phyloP scores from a whole-genome alignment of 1,140 invertebrate genomes.

The Paraescarpia echinospica region DNA sequence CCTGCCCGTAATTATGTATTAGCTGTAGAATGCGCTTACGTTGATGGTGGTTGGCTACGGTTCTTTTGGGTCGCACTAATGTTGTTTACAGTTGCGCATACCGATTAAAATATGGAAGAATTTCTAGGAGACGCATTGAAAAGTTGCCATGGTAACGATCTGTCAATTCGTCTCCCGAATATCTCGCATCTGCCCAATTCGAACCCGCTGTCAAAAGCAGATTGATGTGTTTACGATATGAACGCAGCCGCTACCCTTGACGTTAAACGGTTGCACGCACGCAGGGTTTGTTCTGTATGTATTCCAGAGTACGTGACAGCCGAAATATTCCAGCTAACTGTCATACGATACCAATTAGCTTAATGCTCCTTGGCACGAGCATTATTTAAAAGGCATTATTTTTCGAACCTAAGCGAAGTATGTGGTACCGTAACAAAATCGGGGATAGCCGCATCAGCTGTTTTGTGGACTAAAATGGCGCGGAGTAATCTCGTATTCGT shows the following conservation, averaged over 20 bases:
- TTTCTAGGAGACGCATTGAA: background rate
- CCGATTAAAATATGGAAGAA: background rate
- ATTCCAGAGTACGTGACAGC: background rate
- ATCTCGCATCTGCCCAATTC: background rate
- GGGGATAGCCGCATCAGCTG: no score
- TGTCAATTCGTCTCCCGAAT: background rate
- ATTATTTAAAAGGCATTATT: background rate
- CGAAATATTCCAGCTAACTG: background rate
- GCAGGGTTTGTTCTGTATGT: background rate
- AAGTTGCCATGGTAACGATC: background rate
- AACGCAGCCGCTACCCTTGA: background rate
- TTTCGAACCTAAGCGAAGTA: background rate
- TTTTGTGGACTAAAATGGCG: no score
- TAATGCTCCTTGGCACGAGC: background rate
- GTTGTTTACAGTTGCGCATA: background rate
- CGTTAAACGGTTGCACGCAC: background rate
- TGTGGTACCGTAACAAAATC: background rate
- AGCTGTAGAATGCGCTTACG: background rate
- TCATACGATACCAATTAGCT: background rate
- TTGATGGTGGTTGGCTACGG: background rate
- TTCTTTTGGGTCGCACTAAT: background rate
- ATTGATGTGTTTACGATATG: background rate
- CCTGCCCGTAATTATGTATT: background rate
- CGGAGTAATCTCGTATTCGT: no score
- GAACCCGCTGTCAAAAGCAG: background rate